Conservation (phyloP, 2,888 invertebrate genomes). For the Bimastos eiseni region DNA sequence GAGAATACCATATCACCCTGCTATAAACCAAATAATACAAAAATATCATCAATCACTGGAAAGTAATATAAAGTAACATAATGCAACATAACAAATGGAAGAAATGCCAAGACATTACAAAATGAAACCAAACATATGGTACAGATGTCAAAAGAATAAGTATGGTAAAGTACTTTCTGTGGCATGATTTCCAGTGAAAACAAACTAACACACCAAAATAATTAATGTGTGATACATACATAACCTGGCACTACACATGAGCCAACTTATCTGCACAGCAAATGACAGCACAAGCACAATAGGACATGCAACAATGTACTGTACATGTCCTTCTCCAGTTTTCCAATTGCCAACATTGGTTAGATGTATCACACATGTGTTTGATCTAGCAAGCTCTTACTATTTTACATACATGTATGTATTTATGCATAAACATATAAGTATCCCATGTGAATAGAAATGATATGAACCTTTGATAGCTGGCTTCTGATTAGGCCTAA, state of each 20-base stretch:
- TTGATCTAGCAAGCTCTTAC: background rate
- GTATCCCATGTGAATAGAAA: too few relatives aligned
- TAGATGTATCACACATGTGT: background rate
- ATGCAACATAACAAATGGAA: background rate
- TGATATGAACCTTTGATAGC: too few relatives aligned
- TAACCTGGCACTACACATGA: background rate
- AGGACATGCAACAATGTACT: background rate
- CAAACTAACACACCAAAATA: background rate
- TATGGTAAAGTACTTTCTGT: background rate
- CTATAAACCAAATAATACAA: slow-evolving; percentile 58
- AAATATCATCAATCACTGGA: too few relatives aligned
- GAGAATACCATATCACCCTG: slow-evolving; percentile 95
- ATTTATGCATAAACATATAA: background rate
- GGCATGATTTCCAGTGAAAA: background rate
- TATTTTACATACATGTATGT: slow-evolving; percentile 1
- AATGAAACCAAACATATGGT: too few relatives aligned
- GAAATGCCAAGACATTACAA: too few relatives aligned
- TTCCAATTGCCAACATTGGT: background rate
- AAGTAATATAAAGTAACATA: background rate
- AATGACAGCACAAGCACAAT: background rate
- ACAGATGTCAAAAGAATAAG: background rate
- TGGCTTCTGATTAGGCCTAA: too few relatives aligned
- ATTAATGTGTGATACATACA: background rate
- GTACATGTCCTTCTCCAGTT: background rate
- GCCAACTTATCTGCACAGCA: background rate